phyloP scores from a whole-genome alignment of 2,113 vertebrate genomes.

The Oncorhynchus gorbuscha region DNA sequence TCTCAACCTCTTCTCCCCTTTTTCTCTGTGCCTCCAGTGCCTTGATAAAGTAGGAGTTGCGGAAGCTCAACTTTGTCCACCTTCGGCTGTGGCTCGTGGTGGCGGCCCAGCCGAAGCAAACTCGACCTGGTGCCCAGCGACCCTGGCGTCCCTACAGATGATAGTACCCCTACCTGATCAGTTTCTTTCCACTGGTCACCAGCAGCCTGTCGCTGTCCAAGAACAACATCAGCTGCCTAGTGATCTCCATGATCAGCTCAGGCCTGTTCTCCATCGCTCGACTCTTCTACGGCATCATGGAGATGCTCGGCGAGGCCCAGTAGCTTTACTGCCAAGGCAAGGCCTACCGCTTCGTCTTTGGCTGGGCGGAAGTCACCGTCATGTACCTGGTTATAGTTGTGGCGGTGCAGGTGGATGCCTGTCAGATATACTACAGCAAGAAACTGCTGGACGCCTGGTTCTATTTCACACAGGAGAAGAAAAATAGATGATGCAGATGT shows the following conservation, averaged over 20 bases:
- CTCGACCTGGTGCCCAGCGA: slow-evolving; percentile 85
- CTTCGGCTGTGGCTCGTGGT: slow-evolving; percentile 87
- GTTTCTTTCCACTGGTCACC: slow-evolving; percentile 66
- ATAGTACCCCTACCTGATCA: slow-evolving; percentile 94
- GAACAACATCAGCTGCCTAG: slow-evolving; percentile 97
- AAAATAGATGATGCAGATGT: slow-evolving; percentile 67
- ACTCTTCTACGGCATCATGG: slow-evolving; percentile 95
- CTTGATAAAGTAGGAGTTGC: slow-evolving; percentile 88
- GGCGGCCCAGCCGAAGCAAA: slow-evolving; percentile 86
- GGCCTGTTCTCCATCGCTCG: slow-evolving; percentile 94
- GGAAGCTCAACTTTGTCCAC: slow-evolving; percentile 89
- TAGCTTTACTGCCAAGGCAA: slow-evolving; percentile 95
- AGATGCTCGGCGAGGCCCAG: slow-evolving; percentile 96
- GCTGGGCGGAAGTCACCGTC: slow-evolving; percentile 88
- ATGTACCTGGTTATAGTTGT: slow-evolving; percentile 92
- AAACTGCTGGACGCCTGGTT: slow-evolving; percentile 98
- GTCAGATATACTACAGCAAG: slow-evolving; percentile 98
- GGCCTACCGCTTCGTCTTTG: slow-evolving; percentile 93
- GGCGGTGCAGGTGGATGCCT: slow-evolving; percentile 90
- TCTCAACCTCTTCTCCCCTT: background rate
- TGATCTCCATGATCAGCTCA: slow-evolving; percentile 93
- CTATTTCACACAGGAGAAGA: slow-evolving; percentile 94
- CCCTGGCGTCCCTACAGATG: slow-evolving; percentile 92
- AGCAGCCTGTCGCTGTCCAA: slow-evolving; percentile 89
- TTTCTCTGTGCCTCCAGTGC: slow-evolving; percentile 72